Base-by-base conservation (phyloP, 2,888 invertebrate species). In the Melanostoma scalare region DNA sequence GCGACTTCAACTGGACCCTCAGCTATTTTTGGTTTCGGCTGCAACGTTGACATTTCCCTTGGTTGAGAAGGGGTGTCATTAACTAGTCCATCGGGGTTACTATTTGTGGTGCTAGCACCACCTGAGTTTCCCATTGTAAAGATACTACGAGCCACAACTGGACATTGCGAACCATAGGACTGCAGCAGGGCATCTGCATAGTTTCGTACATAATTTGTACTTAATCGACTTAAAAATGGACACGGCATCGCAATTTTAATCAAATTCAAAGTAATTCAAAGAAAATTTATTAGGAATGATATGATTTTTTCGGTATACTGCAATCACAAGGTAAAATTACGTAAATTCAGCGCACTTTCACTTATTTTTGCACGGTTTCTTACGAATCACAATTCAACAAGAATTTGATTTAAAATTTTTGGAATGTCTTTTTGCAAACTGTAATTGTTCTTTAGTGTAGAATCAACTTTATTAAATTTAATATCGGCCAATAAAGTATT, bases 41-140 rank as follows among this genome's bases (percentile, higher is more conserved):
- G 75, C 58, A 81, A 44, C 1, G 77, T 76, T 46, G 85, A 80
- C 67, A 85, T 85, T 9, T 80, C 76, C 30, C 85, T 55, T 85
- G 91, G 92, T 88, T 92, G 92, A 35, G 60, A 55, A 56, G 85
- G 87, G 40, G 87, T 58, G 50, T 79, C 84, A 2, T 55, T 78
- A 2, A 58, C 36, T 10, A 36, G 30, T 3, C 33, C 58, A 0
- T 84, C 82, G 6, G 61, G 3, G 46, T 31, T 73, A 10, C 10
- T 33, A 10, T 42, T 84, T 6, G 78, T 9, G 6, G 74, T 36
- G 36, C 48, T 69, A 6, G 20, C 46, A 6, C 48, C 65, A 30
- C 91, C 95, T 94, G 87, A 98, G 97, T 92, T 98, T 96, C 68
- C 95, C 94, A 88, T 95, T 93, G 92, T 98, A 98, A 91, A 97